A percentile compares a stretch with the other conserved stretches of the same genome.
Conservation (phyloP, 2,888 invertebrate species). For the Disparrhopalites patrizii region DNA sequence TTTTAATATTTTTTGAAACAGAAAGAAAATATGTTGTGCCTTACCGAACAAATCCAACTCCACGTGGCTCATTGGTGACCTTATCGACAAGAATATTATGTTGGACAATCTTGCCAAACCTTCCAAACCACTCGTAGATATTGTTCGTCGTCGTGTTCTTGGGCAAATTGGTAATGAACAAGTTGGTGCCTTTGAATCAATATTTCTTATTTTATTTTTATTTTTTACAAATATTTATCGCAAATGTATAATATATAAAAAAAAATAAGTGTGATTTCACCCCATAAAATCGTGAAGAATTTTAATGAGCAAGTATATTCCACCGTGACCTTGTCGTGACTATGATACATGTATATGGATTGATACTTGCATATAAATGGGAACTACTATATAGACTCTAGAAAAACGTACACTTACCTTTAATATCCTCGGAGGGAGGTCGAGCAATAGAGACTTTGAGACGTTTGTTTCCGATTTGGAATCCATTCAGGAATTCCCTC, state of each 20-base stretch:
- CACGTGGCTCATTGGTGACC: slow-evolving; percentile 78
- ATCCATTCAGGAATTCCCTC: slow-evolving; percentile 80
- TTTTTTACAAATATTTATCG: neutral
- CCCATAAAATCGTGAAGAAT: too few species aligned
- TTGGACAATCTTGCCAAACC: slow-evolving; percentile 86
- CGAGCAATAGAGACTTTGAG: slow-evolving; percentile 91
- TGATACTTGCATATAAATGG: too few species aligned
- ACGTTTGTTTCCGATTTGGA: slow-evolving; percentile 82
- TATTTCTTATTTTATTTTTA: neutral
- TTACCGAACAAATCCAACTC: slow-evolving; percentile 89
- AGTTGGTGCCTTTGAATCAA: slow-evolving; percentile 62
- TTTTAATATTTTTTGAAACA: neutral
- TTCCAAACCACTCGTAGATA: slow-evolving; percentile 77
- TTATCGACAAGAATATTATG: slow-evolving; percentile 86
- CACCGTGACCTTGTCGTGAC: neutral
- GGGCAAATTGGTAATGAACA: slow-evolving; percentile 89
- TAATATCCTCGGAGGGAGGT: slow-evolving; percentile 85
- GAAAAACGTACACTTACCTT: slow-evolving; percentile 64
- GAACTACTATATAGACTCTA: too few species aligned
- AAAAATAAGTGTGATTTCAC: too few species aligned
- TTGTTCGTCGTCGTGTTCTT: slow-evolving; percentile 55
- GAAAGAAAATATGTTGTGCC: neutral
- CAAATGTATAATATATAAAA: too few species aligned
- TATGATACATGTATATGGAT: neutral
- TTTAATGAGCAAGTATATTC: neutral